These are phyloP conservation scores for Tipula vernalis DNA, from an alignment of 2,888 invertebrate genomes.

Conservation along the genomic window DNA sequence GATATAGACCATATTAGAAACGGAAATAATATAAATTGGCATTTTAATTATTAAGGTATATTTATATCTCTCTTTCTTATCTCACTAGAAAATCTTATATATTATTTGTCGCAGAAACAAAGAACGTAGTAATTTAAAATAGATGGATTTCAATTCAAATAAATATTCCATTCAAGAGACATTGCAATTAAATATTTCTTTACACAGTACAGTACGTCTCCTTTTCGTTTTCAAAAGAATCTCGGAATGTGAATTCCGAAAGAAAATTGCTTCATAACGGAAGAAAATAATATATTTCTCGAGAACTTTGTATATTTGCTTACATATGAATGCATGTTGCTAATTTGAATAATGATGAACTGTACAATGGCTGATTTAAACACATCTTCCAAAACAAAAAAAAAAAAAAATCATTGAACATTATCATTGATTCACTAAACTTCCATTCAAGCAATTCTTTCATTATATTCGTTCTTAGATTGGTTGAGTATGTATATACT, in stretches of 20 bases:
- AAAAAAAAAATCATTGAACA: background rate
- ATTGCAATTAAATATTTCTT: background rate
- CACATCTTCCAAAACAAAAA: background rate
- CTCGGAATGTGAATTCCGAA: background rate
- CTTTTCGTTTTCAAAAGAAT: background rate
- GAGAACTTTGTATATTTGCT: no score
- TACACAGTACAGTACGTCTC: background rate
- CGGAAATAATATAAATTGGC: background rate
- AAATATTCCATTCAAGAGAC: background rate
- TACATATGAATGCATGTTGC: background rate
- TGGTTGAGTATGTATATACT: background rate
- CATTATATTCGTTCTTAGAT: background rate
- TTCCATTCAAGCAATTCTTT: background rate
- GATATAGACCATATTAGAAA: background rate
- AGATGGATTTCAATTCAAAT: background rate
- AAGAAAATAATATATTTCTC: background rate
- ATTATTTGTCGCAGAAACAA: background rate
- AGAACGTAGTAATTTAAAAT: background rate
- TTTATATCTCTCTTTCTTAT: background rate
- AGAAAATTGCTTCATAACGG: background rate
- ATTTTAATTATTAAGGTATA: background rate
- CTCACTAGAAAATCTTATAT: background rate
- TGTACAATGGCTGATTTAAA: background rate
- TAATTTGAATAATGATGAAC: background rate
- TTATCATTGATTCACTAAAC: background rate